Evolutionary conservation across 1,140 invertebrate species (phyloP), one percentile per base, ranked within the genome.

Genomic region (Drosophila elegans): DNA sequence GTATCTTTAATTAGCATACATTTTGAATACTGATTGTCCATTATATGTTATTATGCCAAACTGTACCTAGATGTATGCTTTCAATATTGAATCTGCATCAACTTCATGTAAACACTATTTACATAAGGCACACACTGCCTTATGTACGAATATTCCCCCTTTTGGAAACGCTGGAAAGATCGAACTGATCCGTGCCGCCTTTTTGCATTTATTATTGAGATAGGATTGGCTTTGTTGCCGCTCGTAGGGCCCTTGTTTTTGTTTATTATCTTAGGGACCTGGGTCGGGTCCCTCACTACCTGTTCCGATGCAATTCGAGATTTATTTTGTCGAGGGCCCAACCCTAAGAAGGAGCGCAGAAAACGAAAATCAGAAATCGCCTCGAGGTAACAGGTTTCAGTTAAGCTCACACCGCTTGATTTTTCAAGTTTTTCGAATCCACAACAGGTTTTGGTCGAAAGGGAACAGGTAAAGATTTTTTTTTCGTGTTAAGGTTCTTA

Each of bases 231-330:
- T 66, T 66, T 42, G 64, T 61, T 48, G 54, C 34, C 57, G 29
- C 46, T 45, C 11, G 46, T 55, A 16, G 29, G 62, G 52, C 56
- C 44, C 63, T 74, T 60, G 73, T 76, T 64, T 66, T 76, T 69
- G 66, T 72, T 85, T 71, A 71, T 71, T 36, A 56, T 71, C 64
- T 25, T 9, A 54, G 64, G 49, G 42, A 60, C 74, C 51, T 41
- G 41, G 57, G 29, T 49, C 4, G 48, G 27, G 27, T 44, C 44
- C 45, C 44, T 56, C 44, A 66, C 75, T 86, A 86, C 82, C 82
- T 88, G 83, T 83, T 85, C 55, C 46, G 75, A 84, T 83, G 82
- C 66, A 88, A 88, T 83, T 75, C 63, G 75, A 88, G 83, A 88
- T 78, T 83, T 88, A 84, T 83, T 83, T 69, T 59, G 67, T 64